These are phyloP conservation scores for Todiramphus chloris DNA, from an alignment of 2,113 vertebrate species.

Conservation along the genomic window DNA sequence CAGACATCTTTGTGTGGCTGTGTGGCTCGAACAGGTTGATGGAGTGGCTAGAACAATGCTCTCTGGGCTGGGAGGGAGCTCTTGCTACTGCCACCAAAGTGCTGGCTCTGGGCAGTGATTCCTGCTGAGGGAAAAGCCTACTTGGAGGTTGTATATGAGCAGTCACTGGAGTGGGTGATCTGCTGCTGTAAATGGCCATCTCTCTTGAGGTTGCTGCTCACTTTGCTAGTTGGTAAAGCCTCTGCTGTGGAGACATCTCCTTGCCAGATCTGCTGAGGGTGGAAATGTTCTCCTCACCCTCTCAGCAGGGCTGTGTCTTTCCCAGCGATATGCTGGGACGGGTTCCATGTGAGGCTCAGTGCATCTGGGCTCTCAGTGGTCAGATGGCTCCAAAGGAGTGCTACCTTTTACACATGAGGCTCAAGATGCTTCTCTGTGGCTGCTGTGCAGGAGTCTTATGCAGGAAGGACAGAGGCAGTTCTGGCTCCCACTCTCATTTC, in stretches of 20 bases:
- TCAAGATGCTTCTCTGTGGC: not conserved
- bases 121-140: not conserved
- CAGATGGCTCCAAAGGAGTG: not conserved
- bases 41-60: not conserved
- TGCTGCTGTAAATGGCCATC: not conserved
- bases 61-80: not conserved
- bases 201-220: not conserved
- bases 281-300: fast-evolving
- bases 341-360: not conserved
- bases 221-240: not conserved
- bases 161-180: not conserved
- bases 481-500: not conserved
- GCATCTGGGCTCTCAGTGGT: not conserved
- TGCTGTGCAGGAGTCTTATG: not conserved
- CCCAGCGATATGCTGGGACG: not conserved
- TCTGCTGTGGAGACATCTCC: not conserved
- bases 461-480: fast-evolving
- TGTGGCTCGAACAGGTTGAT: not conserved
- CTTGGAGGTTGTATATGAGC: not conserved
- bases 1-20: not conserved
- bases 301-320: not conserved
- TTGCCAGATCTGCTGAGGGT: not conserved
- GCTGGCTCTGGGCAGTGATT: not conserved
- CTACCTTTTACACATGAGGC: not conserved
- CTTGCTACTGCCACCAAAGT: not conserved